Percentiles rank a stretch among this genome's conserved stretches.
phyloP scores from a whole-genome alignment of 2,888 invertebrate species.

The Pelosia muscerda region DNA sequence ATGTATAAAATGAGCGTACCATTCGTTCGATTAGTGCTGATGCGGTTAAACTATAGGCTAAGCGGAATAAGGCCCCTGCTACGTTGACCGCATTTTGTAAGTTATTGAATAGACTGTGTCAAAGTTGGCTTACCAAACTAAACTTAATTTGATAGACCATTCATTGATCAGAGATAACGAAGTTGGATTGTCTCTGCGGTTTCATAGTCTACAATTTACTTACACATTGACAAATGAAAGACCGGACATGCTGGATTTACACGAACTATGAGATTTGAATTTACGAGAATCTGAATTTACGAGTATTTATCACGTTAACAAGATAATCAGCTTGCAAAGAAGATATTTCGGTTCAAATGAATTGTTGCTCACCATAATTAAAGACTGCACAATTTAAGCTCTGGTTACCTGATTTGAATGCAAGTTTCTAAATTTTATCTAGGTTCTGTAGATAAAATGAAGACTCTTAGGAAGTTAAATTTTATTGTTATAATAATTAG shows the following conservation, averaged over 20 bases:
- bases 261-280: too few relatives aligned
- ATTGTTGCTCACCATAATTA: neutral
- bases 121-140: neutral
- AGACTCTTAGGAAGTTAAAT: neutral
- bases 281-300: neutral
- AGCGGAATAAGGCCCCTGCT: neutral
- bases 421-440: neutral
- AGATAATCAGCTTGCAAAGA: neutral
- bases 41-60: neutral
- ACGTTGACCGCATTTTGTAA: neutral
- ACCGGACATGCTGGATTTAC: neutral
- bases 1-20: too few relatives aligned
- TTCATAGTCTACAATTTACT: neutral
- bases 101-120: neutral
- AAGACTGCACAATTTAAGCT: neutral
- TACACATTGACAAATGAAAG: neutral
- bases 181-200: conserved; percentile 1
- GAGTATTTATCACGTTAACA: neutral
- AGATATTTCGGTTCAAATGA: neutral
- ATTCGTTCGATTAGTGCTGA: too few relatives aligned
- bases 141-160: neutral
- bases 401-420: neutral
- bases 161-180: neutral
- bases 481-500: neutral
- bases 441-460: neutral